A percentile compares a stretch with the other conserved stretches of the same genome.
These are phyloP conservation scores for Cyanoramphus novaezelandiae DNA, from an alignment of 2,113 vertebrate species.

Conservation along the genomic window DNA sequence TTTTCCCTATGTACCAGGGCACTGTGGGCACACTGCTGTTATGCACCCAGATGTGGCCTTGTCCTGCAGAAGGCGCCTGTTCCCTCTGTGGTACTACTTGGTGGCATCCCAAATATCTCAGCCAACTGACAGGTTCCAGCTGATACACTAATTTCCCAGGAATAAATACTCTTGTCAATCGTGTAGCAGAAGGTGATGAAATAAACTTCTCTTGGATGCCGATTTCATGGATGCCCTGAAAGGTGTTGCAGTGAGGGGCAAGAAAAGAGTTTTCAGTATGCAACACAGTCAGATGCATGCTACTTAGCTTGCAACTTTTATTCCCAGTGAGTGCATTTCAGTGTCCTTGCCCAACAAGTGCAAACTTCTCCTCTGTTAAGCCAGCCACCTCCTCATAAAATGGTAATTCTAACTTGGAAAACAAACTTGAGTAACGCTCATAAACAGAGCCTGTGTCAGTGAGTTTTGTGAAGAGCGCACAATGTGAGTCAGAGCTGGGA, in stretches of 20 bases:
- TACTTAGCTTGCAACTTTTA: background rate
- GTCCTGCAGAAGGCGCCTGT: background rate
- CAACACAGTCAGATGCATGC: background rate
- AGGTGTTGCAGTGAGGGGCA: background rate
- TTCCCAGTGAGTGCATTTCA: background rate
- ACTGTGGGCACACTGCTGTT: background rate
- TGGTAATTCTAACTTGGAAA: background rate
- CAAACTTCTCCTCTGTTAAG: background rate
- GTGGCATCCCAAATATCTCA: background rate
- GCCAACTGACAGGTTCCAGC: background rate
- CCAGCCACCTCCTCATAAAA: background rate
- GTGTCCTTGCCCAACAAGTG: background rate
- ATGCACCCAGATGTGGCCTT: background rate
- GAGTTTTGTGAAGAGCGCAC: background rate
- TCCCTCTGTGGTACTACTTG: background rate
- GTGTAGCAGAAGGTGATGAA: background rate
- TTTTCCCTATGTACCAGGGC: background rate
- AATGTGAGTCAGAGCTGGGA: conserved; percentile 5
- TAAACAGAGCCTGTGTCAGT: background rate
- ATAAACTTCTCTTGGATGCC: background rate
- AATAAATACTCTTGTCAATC: background rate
- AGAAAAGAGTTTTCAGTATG: background rate
- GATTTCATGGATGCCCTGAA: background rate
- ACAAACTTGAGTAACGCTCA: background rate
- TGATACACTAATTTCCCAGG: background rate